These are phyloP conservation scores for Nemapogon koenigi DNA, from an alignment of 2,888 invertebrate genomes.

Conservation along the genomic window DNA sequence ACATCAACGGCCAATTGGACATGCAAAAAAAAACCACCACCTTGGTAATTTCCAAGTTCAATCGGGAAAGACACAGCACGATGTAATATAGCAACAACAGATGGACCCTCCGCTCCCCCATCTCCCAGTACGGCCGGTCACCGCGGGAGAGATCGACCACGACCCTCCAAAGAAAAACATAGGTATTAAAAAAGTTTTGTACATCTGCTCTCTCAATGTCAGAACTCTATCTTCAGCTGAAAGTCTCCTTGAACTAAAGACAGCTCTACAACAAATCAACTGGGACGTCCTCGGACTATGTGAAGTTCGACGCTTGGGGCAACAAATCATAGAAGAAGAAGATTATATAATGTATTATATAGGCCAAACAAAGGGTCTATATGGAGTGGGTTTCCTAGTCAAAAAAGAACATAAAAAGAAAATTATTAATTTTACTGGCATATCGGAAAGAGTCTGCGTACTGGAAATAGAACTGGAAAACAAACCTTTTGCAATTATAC, in stretches of 20 bases:
- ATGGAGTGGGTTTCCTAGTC: conserved; percentile 18
- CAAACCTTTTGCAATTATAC: too few relatives aligned
- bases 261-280: conserved; percentile 15
- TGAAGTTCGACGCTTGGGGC: conserved; percentile 16
- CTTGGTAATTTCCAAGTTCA: too few relatives aligned
- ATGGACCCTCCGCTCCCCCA: too few relatives aligned
- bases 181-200: conserved; percentile 7
- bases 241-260: too few relatives aligned
- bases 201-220: conserved; percentile 14
- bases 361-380: conserved; percentile 17
- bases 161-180: conserved; percentile 16
- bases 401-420: conserved; percentile 17
- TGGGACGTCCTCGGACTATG: conserved; percentile 16
- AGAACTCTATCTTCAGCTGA: too few relatives aligned
- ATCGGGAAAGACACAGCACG: too few relatives aligned
- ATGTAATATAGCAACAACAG: too few relatives aligned
- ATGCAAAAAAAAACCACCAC: conserved; percentile 10
- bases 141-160: too few relatives aligned
- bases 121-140: too few relatives aligned
- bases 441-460: conserved; percentile 20
- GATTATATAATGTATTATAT: conserved; percentile 17
- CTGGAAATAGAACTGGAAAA: too few relatives aligned
- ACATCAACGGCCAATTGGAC: conserved; percentile 5
- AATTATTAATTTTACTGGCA: conserved; percentile 17
- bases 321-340: conserved; percentile 16